Evolutionary conservation across 2,888 invertebrate genomes (phyloP).

Genomic region (Lasioglossum zephyrum): DNA sequence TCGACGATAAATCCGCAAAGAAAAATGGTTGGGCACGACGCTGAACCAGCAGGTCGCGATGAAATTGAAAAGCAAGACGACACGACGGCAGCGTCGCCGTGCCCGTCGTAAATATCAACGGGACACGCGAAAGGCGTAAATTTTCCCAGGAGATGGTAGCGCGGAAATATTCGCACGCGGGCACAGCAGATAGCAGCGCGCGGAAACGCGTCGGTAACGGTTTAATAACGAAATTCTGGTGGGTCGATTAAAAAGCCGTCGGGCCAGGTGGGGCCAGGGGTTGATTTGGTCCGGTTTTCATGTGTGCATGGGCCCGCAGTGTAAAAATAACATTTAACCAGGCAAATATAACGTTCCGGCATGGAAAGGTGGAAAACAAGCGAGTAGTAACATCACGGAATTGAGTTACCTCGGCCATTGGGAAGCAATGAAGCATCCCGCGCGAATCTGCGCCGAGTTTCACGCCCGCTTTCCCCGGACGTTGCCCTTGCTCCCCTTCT

Average conservation of each 20-base stretch:
- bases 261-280: background rate
- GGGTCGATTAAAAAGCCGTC: conserved; percentile 34
- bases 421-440: conserved; percentile 60
- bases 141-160: conserved; percentile 3
- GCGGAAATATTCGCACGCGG: conserved; percentile 7
- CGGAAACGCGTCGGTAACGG: conserved; percentile 3
- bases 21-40: conserved; percentile 10
- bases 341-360: conserved; percentile 27
- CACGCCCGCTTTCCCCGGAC: conserved; percentile 29
- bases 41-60: background rate
- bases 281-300: background rate
- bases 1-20: conserved; percentile 12
- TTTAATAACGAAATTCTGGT: conserved; percentile 45
- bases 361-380: conserved; percentile 9
- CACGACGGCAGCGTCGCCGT: background rate
- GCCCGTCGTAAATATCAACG: conserved; percentile 27
- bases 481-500: conserved; percentile 16
- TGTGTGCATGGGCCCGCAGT: background rate
- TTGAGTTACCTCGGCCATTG: conserved; percentile 60
- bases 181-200: background rate
- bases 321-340: conserved; percentile 39
- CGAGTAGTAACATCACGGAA: conserved; percentile 40
- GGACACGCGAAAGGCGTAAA: conserved; percentile 19
- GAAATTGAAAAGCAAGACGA: conserved; percentile 44
- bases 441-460: conserved; percentile 51